phyloP scores from a whole-genome alignment of 2,888 invertebrate species.

The Allophyes oxyacanthae region DNA sequence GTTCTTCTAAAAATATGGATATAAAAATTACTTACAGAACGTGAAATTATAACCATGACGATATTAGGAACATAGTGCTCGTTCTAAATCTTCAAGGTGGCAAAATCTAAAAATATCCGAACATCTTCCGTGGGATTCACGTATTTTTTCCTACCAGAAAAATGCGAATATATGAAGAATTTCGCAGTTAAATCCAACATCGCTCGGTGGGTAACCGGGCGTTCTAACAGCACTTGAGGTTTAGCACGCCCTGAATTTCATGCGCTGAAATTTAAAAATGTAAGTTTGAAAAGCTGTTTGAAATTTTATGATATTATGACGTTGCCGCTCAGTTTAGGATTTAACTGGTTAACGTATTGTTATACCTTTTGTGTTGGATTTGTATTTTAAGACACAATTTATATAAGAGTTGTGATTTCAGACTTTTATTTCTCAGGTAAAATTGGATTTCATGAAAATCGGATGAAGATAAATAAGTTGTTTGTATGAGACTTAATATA shows the following conservation, averaged over 20 bases:
- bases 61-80: too few species aligned
- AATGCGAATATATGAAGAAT: conserved; percentile 10
- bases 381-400: not conserved
- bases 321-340: conserved; percentile 3
- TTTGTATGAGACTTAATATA: too few species aligned
- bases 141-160: conserved; percentile 13
- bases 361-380: not conserved
- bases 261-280: conserved; percentile 40
- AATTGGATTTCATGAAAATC: too few species aligned
- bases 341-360: conserved; percentile 9
- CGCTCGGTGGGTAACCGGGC: conserved; percentile 37
- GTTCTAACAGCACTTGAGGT: conserved; percentile 39
- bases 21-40: too few species aligned
- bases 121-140: not conserved
- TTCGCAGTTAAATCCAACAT: conserved; percentile 28
- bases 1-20: too few species aligned
- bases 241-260: conserved; percentile 32
- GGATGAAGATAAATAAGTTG: too few species aligned
- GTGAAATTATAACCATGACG: too few species aligned
- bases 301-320: conserved; percentile 32
- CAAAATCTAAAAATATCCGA: not conserved
- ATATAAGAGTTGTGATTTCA: too few species aligned
- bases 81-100: too few species aligned
- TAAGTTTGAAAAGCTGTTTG: conserved; percentile 14
- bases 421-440: too few species aligned